Conservation (phyloP, 2,113 vertebrate genomes). For the Helogale parvula region DNA sequence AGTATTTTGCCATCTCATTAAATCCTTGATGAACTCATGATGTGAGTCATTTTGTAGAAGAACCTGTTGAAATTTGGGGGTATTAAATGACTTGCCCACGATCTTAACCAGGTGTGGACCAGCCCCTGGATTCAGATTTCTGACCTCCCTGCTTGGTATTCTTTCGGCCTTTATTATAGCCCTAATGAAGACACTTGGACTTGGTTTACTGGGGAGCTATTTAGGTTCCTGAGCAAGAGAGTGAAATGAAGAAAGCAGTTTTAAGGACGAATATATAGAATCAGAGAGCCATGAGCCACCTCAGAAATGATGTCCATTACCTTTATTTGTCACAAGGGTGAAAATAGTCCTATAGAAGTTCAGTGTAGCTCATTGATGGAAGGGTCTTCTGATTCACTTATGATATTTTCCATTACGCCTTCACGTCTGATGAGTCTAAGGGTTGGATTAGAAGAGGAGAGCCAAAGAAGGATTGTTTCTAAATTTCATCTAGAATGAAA, state of each 20-base stretch:
- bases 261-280: not conserved
- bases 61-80: not conserved
- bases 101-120: not conserved
- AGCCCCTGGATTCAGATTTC: not conserved
- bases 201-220: not conserved
- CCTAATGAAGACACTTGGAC: not conserved
- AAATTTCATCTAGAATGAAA: not conserved
- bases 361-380: not conserved
- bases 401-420: not conserved
- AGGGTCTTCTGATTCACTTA: not conserved
- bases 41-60: not conserved
- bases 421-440: constrained; percentile 14
- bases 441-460: not conserved
- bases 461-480: not conserved
- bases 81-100: not conserved
- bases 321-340: not conserved
- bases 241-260: not conserved
- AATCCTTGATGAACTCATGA: not conserved
- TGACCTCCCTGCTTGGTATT: not conserved
- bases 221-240: not conserved
- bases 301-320: not conserved
- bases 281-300: not conserved
- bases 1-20: not conserved
- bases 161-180: not conserved
- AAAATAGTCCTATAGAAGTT: not conserved